These are phyloP conservation scores for Amniataba percoides DNA, from an alignment of 2,797 vertebrate species.

Conservation along the genomic window DNA sequence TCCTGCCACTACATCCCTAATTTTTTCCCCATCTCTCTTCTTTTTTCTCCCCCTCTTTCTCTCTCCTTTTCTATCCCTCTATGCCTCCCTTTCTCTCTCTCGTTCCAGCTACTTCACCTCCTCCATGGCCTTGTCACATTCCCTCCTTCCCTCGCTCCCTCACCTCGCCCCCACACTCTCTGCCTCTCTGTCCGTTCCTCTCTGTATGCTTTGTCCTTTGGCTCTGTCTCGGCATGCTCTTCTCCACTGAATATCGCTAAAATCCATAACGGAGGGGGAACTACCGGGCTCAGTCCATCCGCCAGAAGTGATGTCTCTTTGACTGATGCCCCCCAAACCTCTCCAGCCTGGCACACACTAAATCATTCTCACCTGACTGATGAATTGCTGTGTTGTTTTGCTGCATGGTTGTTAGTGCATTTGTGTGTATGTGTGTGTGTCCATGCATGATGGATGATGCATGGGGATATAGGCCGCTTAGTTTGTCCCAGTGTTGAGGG, in stretches of 20 bases:
- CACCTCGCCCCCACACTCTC: slow-evolving; percentile 71
- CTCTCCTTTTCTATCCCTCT: slow-evolving; percentile 11
- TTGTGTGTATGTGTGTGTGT: background rate
- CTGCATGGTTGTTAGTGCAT: slow-evolving; percentile 21
- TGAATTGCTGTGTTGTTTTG: slow-evolving; percentile 47
- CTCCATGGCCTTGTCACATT: slow-evolving; percentile 69
- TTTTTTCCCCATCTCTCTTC: background rate
- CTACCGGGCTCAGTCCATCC: slow-evolving; percentile 31
- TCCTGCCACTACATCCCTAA: slow-evolving; percentile 32
- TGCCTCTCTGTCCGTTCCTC: slow-evolving; percentile 53
- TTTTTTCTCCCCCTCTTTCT: background rate
- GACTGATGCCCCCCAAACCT: slow-evolving; percentile 49
- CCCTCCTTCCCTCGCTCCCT: slow-evolving; percentile 60
- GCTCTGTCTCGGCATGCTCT: slow-evolving; percentile 48
- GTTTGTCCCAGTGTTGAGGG: slow-evolving; percentile 42
- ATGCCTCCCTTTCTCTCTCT: slow-evolving; percentile 30
- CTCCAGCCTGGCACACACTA: slow-evolving; percentile 41
- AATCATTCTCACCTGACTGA: slow-evolving; percentile 63
- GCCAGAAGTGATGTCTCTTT: slow-evolving; percentile 44
- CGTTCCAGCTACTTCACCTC: slow-evolving; percentile 66
- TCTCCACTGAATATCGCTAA: slow-evolving; percentile 38
- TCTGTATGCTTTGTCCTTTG: slow-evolving; percentile 47
- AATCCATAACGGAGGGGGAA: slow-evolving; percentile 57
- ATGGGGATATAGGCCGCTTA: slow-evolving; percentile 48
- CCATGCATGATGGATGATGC: slow-evolving; percentile 51